Percentiles rank a stretch among this genome's conserved stretches.
Conservation (phyloP, 2,797 vertebrate genomes). For the Myripristis murdjan region DNA sequence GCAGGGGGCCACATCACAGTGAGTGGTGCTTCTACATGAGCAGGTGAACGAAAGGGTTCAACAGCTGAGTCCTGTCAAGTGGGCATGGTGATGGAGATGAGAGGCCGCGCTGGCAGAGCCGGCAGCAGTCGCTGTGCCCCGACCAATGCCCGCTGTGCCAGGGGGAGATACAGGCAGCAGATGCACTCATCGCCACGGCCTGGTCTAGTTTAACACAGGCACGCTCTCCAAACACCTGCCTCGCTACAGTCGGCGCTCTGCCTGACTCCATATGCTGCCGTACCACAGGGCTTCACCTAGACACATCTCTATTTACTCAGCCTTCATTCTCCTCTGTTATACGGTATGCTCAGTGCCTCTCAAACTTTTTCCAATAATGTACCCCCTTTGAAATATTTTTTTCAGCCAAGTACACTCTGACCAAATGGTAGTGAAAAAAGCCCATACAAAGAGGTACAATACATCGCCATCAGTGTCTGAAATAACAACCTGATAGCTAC, state of each 20-base stretch:
- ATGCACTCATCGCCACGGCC: constrained; percentile 2
- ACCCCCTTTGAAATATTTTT: too few relatives aligned
- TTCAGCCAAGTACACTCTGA: too few relatives aligned
- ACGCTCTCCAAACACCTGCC: constrained; percentile 29
- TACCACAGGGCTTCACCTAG: neutral
- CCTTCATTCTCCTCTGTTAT: too few relatives aligned
- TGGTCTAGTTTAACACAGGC: neutral
- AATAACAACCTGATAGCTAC: too few relatives aligned
- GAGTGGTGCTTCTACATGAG: constrained; percentile 10
- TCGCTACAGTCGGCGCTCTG: neutral
- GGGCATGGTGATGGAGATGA: constrained; percentile 7
- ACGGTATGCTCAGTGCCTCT: too few relatives aligned
- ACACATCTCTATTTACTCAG: too few relatives aligned
- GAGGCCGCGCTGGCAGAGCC: neutral
- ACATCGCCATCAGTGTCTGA: too few relatives aligned
- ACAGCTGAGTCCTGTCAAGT: constrained; percentile 34
- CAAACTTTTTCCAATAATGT: too few relatives aligned
- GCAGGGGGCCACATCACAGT: constrained; percentile 6
- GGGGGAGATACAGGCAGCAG: constrained; percentile 22
- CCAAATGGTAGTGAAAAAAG: too few relatives aligned
- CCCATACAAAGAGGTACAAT: too few relatives aligned
- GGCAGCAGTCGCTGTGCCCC: neutral
- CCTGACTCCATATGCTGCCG: neutral
- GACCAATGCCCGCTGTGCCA: neutral
- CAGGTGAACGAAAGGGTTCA: constrained; percentile 26